These are phyloP conservation scores for Luffia ferchaultella DNA, from an alignment of 2,888 invertebrate species.

Conservation along the genomic window DNA sequence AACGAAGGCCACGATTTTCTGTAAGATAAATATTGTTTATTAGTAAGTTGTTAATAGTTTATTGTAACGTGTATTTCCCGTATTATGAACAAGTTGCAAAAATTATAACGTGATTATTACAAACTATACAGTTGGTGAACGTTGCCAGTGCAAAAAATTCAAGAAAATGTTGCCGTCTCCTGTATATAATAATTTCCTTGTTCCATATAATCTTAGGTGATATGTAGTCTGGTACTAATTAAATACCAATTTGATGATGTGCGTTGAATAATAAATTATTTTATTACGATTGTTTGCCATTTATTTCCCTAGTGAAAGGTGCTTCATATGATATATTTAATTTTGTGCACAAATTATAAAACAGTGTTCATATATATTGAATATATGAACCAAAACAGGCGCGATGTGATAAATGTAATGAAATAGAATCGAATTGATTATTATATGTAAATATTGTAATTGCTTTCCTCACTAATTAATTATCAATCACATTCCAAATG, in stretches of 20 bases:
- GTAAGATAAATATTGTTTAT: slow-evolving; percentile 55
- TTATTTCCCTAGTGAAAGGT: slow-evolving; percentile 22
- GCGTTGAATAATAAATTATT: background rate
- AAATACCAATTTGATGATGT: slow-evolving; percentile 24
- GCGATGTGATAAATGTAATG: too few species aligned
- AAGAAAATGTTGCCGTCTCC: slow-evolving; percentile 26
- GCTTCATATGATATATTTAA: slow-evolving; percentile 20
- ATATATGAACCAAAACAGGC: slow-evolving; percentile 27
- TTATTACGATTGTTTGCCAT: background rate
- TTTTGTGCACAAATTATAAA: slow-evolving; percentile 14
- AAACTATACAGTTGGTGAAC: slow-evolving; percentile 19
- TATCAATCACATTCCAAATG: background rate
- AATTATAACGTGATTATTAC: slow-evolving; percentile 40
- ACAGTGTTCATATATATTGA: slow-evolving; percentile 18
- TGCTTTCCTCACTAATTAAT: too few species aligned
- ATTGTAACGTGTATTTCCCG: slow-evolving; percentile 47
- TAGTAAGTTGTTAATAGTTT: slow-evolving; percentile 64
- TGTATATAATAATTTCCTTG: slow-evolving; percentile 39
- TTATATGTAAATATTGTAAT: too few species aligned
- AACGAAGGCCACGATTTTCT: slow-evolving; percentile 18
- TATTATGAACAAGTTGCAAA: slow-evolving; percentile 43
- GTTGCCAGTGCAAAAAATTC: slow-evolving; percentile 20
- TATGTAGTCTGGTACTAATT: slow-evolving; percentile 22
- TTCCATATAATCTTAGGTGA: slow-evolving; percentile 17
- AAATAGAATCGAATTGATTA: too few species aligned